phyloP scores from a whole-genome alignment of 64 coral and sea anemone species.

The Porites lutea region DNA sequence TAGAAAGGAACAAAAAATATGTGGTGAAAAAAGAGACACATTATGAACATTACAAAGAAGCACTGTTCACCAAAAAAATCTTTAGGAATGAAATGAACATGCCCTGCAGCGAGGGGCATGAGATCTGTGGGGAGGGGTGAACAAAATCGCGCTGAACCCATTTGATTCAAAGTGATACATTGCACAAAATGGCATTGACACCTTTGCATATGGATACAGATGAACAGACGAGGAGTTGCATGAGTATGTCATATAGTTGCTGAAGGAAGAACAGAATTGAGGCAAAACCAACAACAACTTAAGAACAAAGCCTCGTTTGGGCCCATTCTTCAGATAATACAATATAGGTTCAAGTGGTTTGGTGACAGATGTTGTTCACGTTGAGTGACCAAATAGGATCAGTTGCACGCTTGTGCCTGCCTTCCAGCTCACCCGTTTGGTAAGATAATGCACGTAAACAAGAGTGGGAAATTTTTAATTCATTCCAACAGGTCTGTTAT shows the following conservation, averaged over 20 bases:
- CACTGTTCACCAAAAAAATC: too few species aligned
- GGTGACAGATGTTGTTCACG: slow-evolving; percentile 21
- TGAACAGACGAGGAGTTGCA: not conserved
- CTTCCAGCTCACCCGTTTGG: slow-evolving; percentile 47
- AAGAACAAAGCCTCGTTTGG: not conserved
- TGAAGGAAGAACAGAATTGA: not conserved
- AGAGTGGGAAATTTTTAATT: slow-evolving; percentile 39
- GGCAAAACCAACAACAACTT: not conserved
- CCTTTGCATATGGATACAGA: too few species aligned
- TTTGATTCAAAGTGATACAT: too few species aligned
- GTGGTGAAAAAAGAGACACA: too few species aligned
- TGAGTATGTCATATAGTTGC: not conserved
- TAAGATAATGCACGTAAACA: slow-evolving; percentile 52
- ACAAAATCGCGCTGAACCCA: too few species aligned
- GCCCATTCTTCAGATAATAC: slow-evolving; percentile 28
- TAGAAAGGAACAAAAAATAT: too few species aligned
- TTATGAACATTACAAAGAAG: too few species aligned
- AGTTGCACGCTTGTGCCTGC: slow-evolving; percentile 18
- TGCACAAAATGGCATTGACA: too few species aligned
- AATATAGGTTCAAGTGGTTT: slow-evolving; percentile 43
- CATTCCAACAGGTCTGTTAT: slow-evolving; percentile 27
- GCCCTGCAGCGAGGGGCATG: too few species aligned
- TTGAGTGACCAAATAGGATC: slow-evolving; percentile 8
- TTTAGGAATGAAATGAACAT: too few species aligned
- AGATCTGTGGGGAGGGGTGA: too few species aligned